Conservation (phyloP, 2,113 vertebrate species). For the Eudyptes chrysolophus region DNA sequence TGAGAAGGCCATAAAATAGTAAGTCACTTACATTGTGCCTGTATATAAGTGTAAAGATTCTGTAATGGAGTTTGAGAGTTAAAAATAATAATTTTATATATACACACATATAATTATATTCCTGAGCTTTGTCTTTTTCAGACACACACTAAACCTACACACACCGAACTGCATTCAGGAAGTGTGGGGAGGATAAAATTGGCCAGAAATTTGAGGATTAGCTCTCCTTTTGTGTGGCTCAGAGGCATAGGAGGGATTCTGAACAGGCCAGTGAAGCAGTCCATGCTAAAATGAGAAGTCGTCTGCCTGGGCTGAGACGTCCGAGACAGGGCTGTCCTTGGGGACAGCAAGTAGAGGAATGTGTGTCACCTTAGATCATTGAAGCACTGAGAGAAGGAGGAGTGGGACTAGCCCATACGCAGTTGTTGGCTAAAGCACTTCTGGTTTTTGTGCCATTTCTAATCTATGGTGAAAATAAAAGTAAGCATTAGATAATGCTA, state of each 20-base stretch:
- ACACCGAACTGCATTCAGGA: not conserved
- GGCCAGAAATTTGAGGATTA: not conserved
- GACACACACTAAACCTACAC: not conserved
- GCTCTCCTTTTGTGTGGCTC: not conserved
- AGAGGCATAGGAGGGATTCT: not conserved
- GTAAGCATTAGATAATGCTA: not conserved
- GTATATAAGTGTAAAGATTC: not conserved
- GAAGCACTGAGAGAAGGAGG: not conserved
- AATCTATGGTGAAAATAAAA: not conserved
- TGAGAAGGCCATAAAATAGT: not conserved
- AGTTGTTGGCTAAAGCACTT: not conserved
- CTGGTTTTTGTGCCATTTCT: not conserved
- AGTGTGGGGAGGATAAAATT: not conserved
- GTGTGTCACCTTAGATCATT: not conserved
- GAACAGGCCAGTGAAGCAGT: not conserved
- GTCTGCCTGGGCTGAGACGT: not conserved
- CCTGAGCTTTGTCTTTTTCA: not conserved
- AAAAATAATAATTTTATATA: not conserved
- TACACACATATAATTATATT: not conserved
- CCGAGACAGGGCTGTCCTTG: not conserved
- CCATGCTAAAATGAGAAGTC: not conserved
- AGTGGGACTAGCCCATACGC: not conserved
- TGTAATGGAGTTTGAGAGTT: not conserved
- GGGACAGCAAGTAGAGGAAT: not conserved
- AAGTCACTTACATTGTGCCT: not conserved